phyloP scores from a whole-genome alignment of 1,140 invertebrate species.

The Sminthurides bifidus region DNA sequence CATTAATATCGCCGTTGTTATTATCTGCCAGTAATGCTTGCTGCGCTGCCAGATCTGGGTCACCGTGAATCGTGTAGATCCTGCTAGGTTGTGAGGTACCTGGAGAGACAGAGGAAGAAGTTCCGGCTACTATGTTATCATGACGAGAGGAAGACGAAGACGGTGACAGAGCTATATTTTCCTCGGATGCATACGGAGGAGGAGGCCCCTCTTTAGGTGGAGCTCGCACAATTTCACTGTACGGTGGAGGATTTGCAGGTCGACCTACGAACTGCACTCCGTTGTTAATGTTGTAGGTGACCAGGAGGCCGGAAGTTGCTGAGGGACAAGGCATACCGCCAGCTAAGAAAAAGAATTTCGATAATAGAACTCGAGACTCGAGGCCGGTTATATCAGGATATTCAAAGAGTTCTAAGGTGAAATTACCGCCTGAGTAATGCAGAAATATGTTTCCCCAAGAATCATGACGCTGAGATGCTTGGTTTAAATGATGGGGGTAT shows the following conservation, averaged over 20 bases:
- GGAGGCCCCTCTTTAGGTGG: slow-evolving; percentile 43
- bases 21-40: slow-evolving; percentile 16
- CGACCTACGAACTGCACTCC: slow-evolving; percentile 39
- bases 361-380: too few species aligned
- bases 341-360: neutral
- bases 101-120: slow-evolving; percentile 2
- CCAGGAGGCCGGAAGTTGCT: slow-evolving; percentile 31
- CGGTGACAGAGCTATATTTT: slow-evolving; percentile 30
- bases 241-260: slow-evolving; percentile 43
- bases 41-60: neutral
- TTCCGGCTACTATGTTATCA: neutral
- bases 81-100: slow-evolving; percentile 2
- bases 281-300: slow-evolving; percentile 41
- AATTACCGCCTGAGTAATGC: slow-evolving; percentile 13
- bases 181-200: slow-evolving; percentile 44
- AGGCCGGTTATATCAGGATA: neutral
- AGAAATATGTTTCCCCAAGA: slow-evolving; percentile 27
- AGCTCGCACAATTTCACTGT: slow-evolving; percentile 42
- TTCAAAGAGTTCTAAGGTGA: neutral
- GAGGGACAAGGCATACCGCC: slow-evolving; percentile 16
- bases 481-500: slow-evolving; percentile 22
- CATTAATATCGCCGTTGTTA: slow-evolving; percentile 32
- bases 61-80: slow-evolving; percentile 9
- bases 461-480: slow-evolving; percentile 9
- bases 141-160: neutral